These are phyloP conservation scores for Oreochromis tanganicae DNA, from an alignment of 2,113 vertebrate genomes.

Conservation along the genomic window DNA sequence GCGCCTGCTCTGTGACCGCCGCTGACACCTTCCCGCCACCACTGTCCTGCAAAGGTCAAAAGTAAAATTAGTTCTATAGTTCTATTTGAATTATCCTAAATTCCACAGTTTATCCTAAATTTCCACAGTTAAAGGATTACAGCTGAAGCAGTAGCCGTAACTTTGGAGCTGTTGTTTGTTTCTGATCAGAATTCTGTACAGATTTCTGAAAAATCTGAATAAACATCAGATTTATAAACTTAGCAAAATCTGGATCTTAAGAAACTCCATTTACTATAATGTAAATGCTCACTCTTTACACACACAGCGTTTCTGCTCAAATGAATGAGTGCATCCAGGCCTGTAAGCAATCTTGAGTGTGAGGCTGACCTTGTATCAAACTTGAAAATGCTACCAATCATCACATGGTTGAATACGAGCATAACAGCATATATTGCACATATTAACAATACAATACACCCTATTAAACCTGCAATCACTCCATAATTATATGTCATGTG, in stretches of 20 bases:
- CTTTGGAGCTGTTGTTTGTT: not conserved
- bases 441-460: not conserved
- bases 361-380: not conserved
- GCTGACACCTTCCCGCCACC: constrained; percentile 52
- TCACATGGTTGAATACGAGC: not conserved
- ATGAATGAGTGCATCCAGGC: not conserved
- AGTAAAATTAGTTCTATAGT: not conserved
- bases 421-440: not conserved
- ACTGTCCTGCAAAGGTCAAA: constrained; percentile 23
- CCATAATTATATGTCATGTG: not conserved
- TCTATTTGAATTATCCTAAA: not conserved
- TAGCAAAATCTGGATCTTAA: not conserved
- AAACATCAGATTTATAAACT: not conserved
- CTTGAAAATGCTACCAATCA: not conserved
- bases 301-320: not conserved
- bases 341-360: not conserved
- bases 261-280: not conserved
- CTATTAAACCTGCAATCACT: not conserved
- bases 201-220: not conserved
- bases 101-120: not conserved
- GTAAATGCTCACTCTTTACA: not conserved
- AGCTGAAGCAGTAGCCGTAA: not conserved
- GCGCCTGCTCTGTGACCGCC: constrained; percentile 76
- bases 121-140: not conserved
- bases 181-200: not conserved